Conservation (phyloP, 2,113 vertebrate species). For the Excalfactoria chinensis region DNA sequence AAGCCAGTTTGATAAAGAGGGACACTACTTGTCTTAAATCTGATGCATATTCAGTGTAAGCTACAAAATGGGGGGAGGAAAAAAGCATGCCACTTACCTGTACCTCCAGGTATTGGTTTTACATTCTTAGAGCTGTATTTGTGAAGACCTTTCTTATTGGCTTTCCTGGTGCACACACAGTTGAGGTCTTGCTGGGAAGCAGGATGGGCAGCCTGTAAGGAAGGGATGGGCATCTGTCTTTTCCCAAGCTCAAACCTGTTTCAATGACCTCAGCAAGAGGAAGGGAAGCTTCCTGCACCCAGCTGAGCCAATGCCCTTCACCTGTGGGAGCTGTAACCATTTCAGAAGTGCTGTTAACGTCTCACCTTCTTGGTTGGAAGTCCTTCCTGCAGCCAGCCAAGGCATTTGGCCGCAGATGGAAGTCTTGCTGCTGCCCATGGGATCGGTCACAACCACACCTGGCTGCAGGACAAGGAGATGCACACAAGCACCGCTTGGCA, state of each 20-base stretch:
- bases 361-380: background rate
- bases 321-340: rapidly evolving
- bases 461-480: background rate
- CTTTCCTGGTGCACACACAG: background rate
- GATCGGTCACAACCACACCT: rapidly evolving
- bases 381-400: background rate
- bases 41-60: background rate
- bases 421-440: rapidly evolving
- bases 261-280: background rate
- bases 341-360: rapidly evolving
- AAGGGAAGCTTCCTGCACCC: background rate
- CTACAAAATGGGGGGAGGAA: background rate
- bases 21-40: background rate
- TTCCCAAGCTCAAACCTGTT: background rate
- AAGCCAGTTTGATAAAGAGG: background rate
- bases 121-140: background rate
- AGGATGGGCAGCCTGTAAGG: background rate
- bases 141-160: rapidly evolving
- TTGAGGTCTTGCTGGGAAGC: background rate
- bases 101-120: background rate
- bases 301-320: background rate
- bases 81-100: background rate
- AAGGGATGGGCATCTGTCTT: too few relatives aligned
- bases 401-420: background rate
- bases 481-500: background rate